Base-by-base conservation (phyloP, 2,113 vertebrate species). In the Semicossyphus pulcher region DNA sequence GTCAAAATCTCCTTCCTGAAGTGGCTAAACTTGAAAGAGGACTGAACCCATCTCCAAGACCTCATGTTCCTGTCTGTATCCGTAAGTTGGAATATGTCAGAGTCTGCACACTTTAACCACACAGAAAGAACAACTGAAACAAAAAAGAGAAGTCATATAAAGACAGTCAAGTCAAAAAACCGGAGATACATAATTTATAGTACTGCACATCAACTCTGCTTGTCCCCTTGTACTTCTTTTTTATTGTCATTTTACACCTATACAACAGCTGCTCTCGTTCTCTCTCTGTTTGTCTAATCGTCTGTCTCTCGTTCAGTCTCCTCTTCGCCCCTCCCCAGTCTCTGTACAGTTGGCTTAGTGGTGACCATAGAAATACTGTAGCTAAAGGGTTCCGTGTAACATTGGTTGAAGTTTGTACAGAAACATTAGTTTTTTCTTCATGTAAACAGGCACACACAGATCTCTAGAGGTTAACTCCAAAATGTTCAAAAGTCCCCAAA, bases 401-500 rank as follows among this genome's bases (percentile, higher is more conserved):
- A 54, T 89, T 77, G 93, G 96, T 95, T 94, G 95, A 94, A 95
- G 94, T 96, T 95, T 96, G 94, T 87, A 96, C 94, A 96, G 94
- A 96, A 95, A 88, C 80, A 71, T 76, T 62, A 47, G 59, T 72
- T 52, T 81, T 74, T 62, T 86, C 69, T 72, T 95, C 93, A 94
- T 97, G 96, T 98, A 97, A 98, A 98, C 96, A 98, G 96, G 96
- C 96, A 98, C 96, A 99, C 96, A 96, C 94, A 96, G 95, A 96
- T 97, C 93, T 92, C 80, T 81, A 75, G 85, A 81, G 88, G 93
- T 93, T 94, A 94, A 94, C 93, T 87, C 71, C 71, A 54, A 57
- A 58, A 56, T 56, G 25, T 31, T 56, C 4, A 12, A 44, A 26
- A 56, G 16, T 18, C 45, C 63, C 58, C 16, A 34, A 26, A 26